Evolutionary conservation across 2,888 invertebrate genomes (phyloP), one percentile per base, ranked within the genome.

Genomic region (Hemithea aestivaria): DNA sequence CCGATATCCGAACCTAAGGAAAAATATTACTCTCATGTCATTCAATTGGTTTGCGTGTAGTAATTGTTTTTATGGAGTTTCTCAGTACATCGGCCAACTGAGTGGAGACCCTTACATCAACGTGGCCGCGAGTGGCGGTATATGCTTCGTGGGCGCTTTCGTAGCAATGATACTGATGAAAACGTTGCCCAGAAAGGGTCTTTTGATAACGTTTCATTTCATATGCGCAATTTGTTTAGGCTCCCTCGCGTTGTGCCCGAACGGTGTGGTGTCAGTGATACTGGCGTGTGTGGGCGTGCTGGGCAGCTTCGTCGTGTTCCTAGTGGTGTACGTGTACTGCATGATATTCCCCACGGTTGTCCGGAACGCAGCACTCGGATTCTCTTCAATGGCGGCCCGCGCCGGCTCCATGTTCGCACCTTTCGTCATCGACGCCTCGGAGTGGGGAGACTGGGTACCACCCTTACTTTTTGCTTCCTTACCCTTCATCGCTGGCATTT

Each of bases 261-360:
- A 65, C 43, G 79, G 84, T 5, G 34, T 57, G 0, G 65, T 63
- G 1, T 88, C 89, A 30, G 87, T 93, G 1, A 67, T 89, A 8
- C 88, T 93, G 27, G 93, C 94, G 6, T 90, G 92, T 45, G 66
- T 92, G 27, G 95, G 94, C 0, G 92, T 94, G 40, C 92, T 95
- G 32, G 92, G 94, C 12, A 91, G 94, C 64, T 94, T 95, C 20
- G 90, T 95, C n/a, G 91, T 92, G 1, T 97, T 96, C 64, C 93
- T 95, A 1, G 91, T 94, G 10, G 93, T 93, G 7, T 97, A 96
- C 72, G 89, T 97, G 24, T 96, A 94, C 74, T 93, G 94, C 22
- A 92, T 95, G 0, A 97, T 96, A 31, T 96, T 96, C 59, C 97
- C 97, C 0, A 97, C 97, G 0, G 93, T 96, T 1, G 92, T 96